These are phyloP conservation scores for Xiphophorus birchmanni DNA, from an alignment of 2,797 vertebrate genomes.

Conservation along the genomic window DNA sequence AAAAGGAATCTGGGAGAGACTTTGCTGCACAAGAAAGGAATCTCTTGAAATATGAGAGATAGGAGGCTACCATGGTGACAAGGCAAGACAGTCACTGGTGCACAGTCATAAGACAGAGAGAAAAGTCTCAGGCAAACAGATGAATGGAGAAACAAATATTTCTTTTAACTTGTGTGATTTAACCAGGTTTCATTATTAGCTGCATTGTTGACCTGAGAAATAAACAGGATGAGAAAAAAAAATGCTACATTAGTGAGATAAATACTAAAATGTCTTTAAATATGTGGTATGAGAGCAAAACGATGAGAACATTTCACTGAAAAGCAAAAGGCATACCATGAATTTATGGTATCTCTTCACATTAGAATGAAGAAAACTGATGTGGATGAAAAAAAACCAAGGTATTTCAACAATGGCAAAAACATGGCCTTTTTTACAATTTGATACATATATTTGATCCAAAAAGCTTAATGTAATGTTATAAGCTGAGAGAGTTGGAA, in stretches of 20 bases:
- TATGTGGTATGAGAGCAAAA: slow-evolving; percentile 35
- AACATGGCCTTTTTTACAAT: background rate
- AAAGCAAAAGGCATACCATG: slow-evolving; percentile 27
- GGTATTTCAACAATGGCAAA: slow-evolving; percentile 36
- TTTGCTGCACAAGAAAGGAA: slow-evolving; percentile 40
- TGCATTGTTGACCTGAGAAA: slow-evolving; percentile 10
- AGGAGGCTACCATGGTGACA: slow-evolving; percentile 67
- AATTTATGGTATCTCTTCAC: slow-evolving; percentile 29
- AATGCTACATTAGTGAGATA: slow-evolving; percentile 17
- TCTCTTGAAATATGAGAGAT: slow-evolving; percentile 43
- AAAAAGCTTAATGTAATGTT: background rate
- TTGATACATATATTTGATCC: background rate
- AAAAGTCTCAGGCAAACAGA: slow-evolving; percentile 57
- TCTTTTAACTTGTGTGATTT: slow-evolving; percentile 6
- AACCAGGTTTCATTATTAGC: slow-evolving; percentile 28
- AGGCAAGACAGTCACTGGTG: slow-evolving; percentile 48
- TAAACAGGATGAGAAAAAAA: slow-evolving; percentile 15
- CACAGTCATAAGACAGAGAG: slow-evolving; percentile 75
- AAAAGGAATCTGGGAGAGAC: slow-evolving; percentile 53
- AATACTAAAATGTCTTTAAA: slow-evolving; percentile 18
- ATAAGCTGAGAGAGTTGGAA: background rate
- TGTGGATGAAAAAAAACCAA: slow-evolving; percentile 28
- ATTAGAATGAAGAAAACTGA: slow-evolving; percentile 23
- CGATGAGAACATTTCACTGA: slow-evolving; percentile 19
- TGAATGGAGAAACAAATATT: slow-evolving; percentile 31